Conservation (phyloP, 2,888 invertebrate genomes). For the Dryococelus australis region DNA sequence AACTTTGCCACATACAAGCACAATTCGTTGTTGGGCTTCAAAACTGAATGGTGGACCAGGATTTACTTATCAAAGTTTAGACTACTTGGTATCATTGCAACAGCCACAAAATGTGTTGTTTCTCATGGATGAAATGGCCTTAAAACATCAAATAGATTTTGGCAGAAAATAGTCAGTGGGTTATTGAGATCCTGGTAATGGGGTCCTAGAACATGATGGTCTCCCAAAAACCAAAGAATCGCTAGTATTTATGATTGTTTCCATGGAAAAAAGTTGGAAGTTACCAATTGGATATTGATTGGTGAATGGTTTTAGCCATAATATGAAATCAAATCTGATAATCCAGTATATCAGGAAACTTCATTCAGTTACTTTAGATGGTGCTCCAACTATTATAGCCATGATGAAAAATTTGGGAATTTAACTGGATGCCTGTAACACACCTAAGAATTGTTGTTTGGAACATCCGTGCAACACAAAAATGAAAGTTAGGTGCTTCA, state of each 20-base stretch:
- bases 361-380: conserved; percentile 39
- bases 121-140: conserved; percentile 52
- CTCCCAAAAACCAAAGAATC: conserved; percentile 48
- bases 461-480: neutral
- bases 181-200: conserved; percentile 49
- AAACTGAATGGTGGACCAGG: neutral
- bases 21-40: neutral
- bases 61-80: neutral
- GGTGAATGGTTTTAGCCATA: conserved; percentile 47
- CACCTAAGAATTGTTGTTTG: neutral
- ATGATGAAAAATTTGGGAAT: conserved; percentile 3
- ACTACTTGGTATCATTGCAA: neutral
- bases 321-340: conserved; percentile 46
- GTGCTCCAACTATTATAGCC: neutral
- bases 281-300: conserved; percentile 54
- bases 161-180: conserved; percentile 41
- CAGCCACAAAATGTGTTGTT: conserved; percentile 40
- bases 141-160: conserved; percentile 48
- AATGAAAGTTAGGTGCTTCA: neutral
- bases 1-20: neutral
- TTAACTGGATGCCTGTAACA: conserved; percentile 27
- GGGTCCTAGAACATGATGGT: conserved; percentile 44
- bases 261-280: conserved; percentile 52
- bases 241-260: conserved; percentile 52
- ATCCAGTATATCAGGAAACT: conserved; percentile 36